phyloP scores from a whole-genome alignment of 2,888 invertebrate genomes.

The Epistrophe eligans region DNA sequence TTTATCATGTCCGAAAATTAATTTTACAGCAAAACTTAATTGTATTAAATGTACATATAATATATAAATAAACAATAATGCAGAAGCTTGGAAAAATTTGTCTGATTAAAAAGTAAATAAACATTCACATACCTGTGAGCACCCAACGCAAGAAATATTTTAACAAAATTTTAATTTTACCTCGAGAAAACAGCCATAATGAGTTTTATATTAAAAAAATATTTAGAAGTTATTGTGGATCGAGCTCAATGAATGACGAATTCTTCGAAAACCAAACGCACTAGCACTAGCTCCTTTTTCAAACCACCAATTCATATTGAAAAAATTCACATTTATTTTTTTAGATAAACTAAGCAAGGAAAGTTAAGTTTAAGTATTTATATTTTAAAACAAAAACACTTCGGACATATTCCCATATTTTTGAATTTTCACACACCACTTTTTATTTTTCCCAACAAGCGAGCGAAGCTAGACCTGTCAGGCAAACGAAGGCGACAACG shows the following conservation, averaged over 20 bases:
- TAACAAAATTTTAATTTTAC: neutral
- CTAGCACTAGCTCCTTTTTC: neutral
- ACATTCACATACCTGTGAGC: neutral
- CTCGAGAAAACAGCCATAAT: neutral
- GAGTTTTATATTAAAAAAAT: neutral
- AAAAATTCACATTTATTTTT: neutral
- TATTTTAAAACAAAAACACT: neutral
- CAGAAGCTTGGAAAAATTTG: neutral
- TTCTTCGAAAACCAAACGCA: neutral
- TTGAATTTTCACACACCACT: neutral
- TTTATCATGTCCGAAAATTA: slow-evolving; percentile 12
- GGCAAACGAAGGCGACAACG: neutral
- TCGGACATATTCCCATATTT: neutral
- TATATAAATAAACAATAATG: neutral
- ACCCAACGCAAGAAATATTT: neutral
- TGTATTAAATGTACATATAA: neutral
- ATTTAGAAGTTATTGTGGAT: neutral
- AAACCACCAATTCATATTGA: neutral
- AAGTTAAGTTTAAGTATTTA: neutral
- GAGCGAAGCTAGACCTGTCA: neutral
- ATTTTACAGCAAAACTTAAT: slow-evolving; percentile 36
- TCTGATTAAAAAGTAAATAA: neutral
- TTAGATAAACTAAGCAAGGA: neutral
- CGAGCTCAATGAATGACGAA: neutral
- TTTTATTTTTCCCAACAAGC: slow-evolving; percentile 5